phyloP scores from a whole-genome alignment of 2,888 invertebrate genomes.

The Protonemura montana region DNA sequence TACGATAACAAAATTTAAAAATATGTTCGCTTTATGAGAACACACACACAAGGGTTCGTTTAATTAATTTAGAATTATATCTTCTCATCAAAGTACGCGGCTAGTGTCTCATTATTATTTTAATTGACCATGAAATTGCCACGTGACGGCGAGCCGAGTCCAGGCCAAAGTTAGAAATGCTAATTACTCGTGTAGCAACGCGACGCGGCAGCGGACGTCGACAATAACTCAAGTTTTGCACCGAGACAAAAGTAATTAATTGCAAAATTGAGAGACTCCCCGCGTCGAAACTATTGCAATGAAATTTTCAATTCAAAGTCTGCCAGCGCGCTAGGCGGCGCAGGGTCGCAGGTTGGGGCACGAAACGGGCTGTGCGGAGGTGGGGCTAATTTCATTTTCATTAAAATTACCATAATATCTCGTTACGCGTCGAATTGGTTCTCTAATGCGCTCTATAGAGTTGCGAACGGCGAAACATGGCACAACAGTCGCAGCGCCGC shows the following conservation, averaged over 20 bases:
- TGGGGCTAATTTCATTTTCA: conserved; percentile 37
- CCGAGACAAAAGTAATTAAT: conserved; percentile 32
- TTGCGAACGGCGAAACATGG: neutral
- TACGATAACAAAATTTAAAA: too few species aligned
- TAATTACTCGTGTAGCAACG: neutral
- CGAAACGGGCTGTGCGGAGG: neutral
- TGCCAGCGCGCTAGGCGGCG: neutral
- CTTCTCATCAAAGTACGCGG: neutral
- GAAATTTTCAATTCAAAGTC: conserved; percentile 38
- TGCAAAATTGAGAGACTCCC: conserved; percentile 27
- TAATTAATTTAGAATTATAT: neutral
- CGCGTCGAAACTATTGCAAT: conserved; percentile 27
- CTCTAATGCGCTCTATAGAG: neutral
- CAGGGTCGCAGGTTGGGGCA: neutral
- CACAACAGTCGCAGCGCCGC: neutral
- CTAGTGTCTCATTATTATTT: neutral
- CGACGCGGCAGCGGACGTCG: neutral
- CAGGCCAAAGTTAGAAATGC: neutral
- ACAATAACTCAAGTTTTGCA: conserved; percentile 25
- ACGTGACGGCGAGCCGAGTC: neutral
- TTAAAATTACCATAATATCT: conserved; percentile 39
- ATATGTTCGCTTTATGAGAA: too few species aligned
- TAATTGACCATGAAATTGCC: neutral
- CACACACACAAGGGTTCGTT: neutral
- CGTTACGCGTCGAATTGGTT: conserved; percentile 24